phyloP scores from a whole-genome alignment of 1,140 invertebrate species.

The Trichonephila clavipes region DNA sequence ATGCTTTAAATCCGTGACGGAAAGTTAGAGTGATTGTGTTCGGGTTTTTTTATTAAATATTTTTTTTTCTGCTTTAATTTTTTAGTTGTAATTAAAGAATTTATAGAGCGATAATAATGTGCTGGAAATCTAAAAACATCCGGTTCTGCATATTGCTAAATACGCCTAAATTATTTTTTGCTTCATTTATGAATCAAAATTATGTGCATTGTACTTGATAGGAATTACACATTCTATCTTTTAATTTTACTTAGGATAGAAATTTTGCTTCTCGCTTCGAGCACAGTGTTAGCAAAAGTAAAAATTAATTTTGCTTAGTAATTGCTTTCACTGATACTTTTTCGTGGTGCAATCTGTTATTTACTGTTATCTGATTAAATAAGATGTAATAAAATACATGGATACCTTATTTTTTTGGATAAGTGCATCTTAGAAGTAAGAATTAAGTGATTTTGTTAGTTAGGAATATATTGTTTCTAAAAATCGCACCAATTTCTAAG shows the following conservation, averaged over 20 bases:
- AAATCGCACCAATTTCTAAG: no score
- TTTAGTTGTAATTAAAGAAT: constrained; percentile 71
- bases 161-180: constrained; percentile 32
- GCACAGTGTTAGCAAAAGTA: background rate
- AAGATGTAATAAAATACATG: background rate
- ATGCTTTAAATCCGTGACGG: constrained; percentile 67
- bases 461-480: no score
- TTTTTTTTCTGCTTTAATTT: constrained; percentile 37
- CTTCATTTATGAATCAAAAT: constrained; percentile 51
- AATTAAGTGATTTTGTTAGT: background rate
- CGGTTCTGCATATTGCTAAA: background rate
- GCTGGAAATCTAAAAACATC: constrained; percentile 19
- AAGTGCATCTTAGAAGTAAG: background rate
- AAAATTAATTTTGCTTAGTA: constrained; percentile 22
- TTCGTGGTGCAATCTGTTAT: constrained; percentile 3
- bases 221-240: constrained; percentile 27
- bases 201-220: background rate
- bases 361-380: background rate
- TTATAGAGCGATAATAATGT: constrained; percentile 68
- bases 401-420: background rate
- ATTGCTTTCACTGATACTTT: constrained; percentile 20
- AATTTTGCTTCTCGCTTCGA: background rate
- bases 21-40: constrained; percentile 68
- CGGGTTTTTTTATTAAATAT: background rate
- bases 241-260: constrained; percentile 1